Evolutionary conservation across 1,140 invertebrate species (phyloP).

Genomic region (Maniola jurtina): DNA sequence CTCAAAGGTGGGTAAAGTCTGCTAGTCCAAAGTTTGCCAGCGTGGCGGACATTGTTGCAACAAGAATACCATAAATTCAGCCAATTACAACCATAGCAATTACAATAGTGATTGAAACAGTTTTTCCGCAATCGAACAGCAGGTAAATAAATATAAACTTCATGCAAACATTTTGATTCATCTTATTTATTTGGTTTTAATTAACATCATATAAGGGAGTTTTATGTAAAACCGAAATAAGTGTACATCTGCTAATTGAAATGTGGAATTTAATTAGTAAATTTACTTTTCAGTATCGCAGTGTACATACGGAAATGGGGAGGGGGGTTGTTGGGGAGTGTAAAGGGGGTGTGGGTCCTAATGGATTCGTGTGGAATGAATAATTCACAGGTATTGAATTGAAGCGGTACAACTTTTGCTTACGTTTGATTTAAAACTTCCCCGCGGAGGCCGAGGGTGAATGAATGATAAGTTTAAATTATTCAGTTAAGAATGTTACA

Average conservation of each 20-base stretch:
- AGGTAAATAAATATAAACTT: too few relatives aligned
- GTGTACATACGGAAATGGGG: neutral
- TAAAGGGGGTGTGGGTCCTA: neutral
- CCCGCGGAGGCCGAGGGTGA: neutral
- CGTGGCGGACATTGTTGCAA: too few relatives aligned
- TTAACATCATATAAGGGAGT: too few relatives aligned
- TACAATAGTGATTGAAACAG: too few relatives aligned
- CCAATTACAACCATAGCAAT: too few relatives aligned
- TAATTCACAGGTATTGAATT: conserved; percentile 12
- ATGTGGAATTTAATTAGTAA: conserved; percentile 10
- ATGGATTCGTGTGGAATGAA: conserved; percentile 11
- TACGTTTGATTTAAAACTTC: conserved; percentile 11
- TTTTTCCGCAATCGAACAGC: too few relatives aligned
- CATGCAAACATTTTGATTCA: too few relatives aligned
- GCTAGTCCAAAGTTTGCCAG: too few relatives aligned
- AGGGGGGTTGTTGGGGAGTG: neutral
- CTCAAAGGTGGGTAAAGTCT: too few relatives aligned
- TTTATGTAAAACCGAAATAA: neutral
- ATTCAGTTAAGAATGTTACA: conserved; percentile 1
- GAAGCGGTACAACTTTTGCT: conserved; percentile 11
- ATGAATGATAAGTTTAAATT: conserved; percentile 2
- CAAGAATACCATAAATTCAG: too few relatives aligned
- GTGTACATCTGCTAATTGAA: conserved; percentile 8
- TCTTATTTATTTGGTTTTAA: too few relatives aligned
- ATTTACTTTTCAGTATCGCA: conserved; percentile 8